Evolutionary conservation across 2,888 invertebrate genomes (phyloP), one percentile per base, ranked within the genome.

Genomic region (Oligia latruncula): DNA sequence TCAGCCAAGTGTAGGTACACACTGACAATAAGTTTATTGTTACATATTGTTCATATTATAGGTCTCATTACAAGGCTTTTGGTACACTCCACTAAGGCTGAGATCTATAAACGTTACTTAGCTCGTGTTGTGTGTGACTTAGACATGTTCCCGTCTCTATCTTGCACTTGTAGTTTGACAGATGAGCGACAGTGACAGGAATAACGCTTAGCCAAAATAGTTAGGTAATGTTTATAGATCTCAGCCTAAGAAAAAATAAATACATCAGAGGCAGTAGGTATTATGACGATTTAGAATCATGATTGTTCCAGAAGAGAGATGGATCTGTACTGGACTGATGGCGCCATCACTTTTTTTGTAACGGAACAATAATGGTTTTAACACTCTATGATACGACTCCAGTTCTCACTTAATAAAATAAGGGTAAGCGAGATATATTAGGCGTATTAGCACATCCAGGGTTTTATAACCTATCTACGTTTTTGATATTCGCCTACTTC

Each of bases 21-120:
- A 80, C 73, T 49, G 62, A 70, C 76, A 74, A 70, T 74, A 77
- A 71, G 11, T 60, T 67, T 55, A 67, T 29, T 68, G 49, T 62
- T 64, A 62, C 62, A 15, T 55, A 64, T 60, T 87, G 80, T 80
- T 85, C 87, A 66, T 85, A 67, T 84, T 80, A 64, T 80, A 40
- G 3, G 40, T 15, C 11, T 55, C 1, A n/a, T 6, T n/a, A 23
- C 20, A 65, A 40, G 49, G 17, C 40, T 75, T 58, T 65, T 58
- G 46, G 40, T 40, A 35, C 40, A 35, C 23, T 23, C 35, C n/a
- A 23, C 43, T 29, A 55, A 49, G 11, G n/a, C n/a, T 6, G 11
- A 66, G 6, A 43, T 66, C 66, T n/a, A 66, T 71, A 71, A 40
- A 66, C 1, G 40, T 71, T 66, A 43, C 35, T 71, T 9, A 23